Evolutionary conservation across 2,888 invertebrate species (phyloP).

Genomic region (Nomada ferruginata): DNA sequence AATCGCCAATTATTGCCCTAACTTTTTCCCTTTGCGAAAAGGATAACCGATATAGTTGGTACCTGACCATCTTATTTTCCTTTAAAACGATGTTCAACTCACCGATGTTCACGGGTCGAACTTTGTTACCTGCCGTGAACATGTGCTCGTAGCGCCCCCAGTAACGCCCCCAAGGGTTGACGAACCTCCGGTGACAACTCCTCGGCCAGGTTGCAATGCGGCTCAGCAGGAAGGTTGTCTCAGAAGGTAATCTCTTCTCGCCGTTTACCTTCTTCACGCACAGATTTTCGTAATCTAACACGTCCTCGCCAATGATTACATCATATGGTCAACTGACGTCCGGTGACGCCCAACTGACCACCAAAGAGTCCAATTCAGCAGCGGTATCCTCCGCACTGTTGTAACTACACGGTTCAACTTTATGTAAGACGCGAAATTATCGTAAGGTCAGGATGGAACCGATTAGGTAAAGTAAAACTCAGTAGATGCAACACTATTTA

Average conservation of each 20-base stretch:
- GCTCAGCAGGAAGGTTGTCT: too few relatives aligned
- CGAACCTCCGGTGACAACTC: too few relatives aligned
- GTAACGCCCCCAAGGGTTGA: background rate
- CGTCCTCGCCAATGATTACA: background rate
- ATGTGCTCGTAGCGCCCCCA: conserved; percentile 3
- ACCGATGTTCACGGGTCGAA: conserved; percentile 7
- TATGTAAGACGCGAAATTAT: too few relatives aligned
- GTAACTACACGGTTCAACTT: too few relatives aligned
- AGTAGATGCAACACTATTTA: too few relatives aligned
- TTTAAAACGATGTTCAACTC: background rate
- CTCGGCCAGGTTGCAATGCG: background rate
- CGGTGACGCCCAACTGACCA: too few relatives aligned
- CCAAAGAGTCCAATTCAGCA: background rate
- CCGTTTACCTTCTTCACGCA: too few relatives aligned
- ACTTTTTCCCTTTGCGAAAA: background rate
- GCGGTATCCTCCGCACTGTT: too few relatives aligned
- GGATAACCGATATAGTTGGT: background rate
- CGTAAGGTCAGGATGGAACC: too few relatives aligned
- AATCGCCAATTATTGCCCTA: background rate
- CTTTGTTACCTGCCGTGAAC: background rate
- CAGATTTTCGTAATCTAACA: background rate
- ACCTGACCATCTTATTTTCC: background rate
- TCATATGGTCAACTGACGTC: background rate
- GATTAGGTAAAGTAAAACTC: too few relatives aligned
- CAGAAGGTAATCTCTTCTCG: too few relatives aligned